Evolutionary conservation across 1,140 invertebrate genomes (phyloP), one percentile per base, ranked within the genome.

Genomic region (Parasteatoda tepidariorum): DNA sequence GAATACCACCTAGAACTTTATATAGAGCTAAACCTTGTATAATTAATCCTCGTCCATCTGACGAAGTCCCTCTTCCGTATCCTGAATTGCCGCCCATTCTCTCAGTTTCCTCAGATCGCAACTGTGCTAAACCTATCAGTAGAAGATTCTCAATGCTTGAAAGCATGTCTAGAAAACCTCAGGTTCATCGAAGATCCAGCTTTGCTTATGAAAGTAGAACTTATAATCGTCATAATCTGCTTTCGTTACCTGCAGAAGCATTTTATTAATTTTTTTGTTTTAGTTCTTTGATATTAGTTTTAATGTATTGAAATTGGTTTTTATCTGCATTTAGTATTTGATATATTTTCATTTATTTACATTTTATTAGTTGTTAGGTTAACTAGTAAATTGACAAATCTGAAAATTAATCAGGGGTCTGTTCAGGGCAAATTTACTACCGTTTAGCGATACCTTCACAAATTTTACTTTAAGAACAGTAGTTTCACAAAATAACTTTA

Each of bases 241-340:
- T 57, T 67, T 57, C 75, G 57, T 57, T 79, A 28, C 75, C 75
- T 9, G 4, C 62, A 28, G 75, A 68, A 34, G 48, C 64, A n/a
- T 79, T 79, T 68, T 79, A 79, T 79, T 79, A 38, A 68, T 26
- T 55, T 6, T 41, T 41, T 5, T 41, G 5, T 13, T 6, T 13
- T 13, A 41, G 38, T 13, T 6, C 38, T 41, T n/a, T n/a, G n/a
- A n/a, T n/a, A n/a, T n/a, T n/a, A n/a, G n/a, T n/a, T n/a, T n/a
- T n/a, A n/a, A n/a, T n/a, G n/a, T n/a, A n/a, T n/a, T n/a, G n/a
- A n/a, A n/a, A n/a, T n/a, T n/a, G n/a, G n/a, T n/a, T n/a, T n/a
- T n/a, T n/a, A n/a, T n/a, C n/a, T n/a, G n/a, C n/a, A n/a, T n/a
- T n/a, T n/a, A n/a, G n/a, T n/a, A n/a, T n/a, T n/a, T n/a, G n/a